Percentiles rank a stretch among this genome's conserved stretches.
phyloP scores from a whole-genome alignment of 2,888 invertebrate species.

The Xiphydria camelus region DNA sequence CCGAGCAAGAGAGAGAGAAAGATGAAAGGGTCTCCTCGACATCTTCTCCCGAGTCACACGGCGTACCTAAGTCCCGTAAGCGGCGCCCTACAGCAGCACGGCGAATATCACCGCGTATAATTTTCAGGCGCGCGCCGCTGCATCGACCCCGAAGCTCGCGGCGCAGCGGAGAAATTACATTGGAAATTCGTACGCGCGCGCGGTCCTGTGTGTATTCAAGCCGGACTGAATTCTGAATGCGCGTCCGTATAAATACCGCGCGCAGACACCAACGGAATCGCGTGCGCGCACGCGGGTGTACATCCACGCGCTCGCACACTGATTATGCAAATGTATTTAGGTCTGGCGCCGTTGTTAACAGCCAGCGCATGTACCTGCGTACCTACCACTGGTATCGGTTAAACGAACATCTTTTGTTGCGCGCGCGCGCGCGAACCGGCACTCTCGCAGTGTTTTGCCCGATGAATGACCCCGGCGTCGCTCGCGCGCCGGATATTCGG shows the following conservation, averaged over 20 bases:
- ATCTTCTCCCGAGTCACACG: too few relatives aligned
- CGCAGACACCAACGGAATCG: conserved; percentile 21
- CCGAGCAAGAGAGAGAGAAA: too few relatives aligned
- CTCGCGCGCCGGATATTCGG: too few relatives aligned
- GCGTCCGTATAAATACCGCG: conserved; percentile 2
- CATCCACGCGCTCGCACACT: conserved; percentile 31
- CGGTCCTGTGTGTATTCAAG: conserved; percentile 6
- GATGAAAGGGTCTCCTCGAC: too few relatives aligned
- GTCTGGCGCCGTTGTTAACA: conserved; percentile 42
- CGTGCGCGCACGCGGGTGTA: conserved; percentile 30
- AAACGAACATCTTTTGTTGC: conserved; percentile 4
- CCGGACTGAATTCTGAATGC: conserved; percentile 7
- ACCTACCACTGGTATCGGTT: conserved; percentile 2
- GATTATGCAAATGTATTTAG: conserved; percentile 50
- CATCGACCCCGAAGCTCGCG: not conserved
- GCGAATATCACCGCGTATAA: too few relatives aligned
- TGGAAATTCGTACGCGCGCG: conserved; percentile 5
- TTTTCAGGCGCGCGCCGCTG: too few relatives aligned
- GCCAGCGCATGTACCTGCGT: conserved; percentile 28
- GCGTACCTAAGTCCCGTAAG: too few relatives aligned
- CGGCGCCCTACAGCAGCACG: too few relatives aligned
- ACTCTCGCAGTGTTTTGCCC: too few relatives aligned
- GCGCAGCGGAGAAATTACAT: conserved; percentile 4
- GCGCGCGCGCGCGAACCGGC: too few relatives aligned
- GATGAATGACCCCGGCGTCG: too few relatives aligned